phyloP scores from a whole-genome alignment of 2,797 vertebrate genomes.

The Yasuhikotakia modesta region DNA sequence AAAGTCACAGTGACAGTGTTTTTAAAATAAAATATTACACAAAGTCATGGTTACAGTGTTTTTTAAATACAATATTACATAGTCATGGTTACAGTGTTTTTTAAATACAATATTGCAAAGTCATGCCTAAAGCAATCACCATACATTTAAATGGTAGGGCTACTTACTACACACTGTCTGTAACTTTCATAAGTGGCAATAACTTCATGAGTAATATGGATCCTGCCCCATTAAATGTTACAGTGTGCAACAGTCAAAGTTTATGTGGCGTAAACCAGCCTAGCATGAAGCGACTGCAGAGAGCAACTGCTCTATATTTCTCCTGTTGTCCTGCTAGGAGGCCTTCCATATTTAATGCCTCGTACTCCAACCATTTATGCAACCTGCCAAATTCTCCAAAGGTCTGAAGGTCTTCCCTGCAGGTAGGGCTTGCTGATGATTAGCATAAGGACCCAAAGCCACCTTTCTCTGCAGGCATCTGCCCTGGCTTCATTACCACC shows the following conservation, averaged over 20 bases:
- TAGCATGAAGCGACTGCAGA: background rate
- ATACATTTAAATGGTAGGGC: background rate
- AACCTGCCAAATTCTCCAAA: slow-evolving; percentile 2
- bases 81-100: background rate
- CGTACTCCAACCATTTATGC: slow-evolving; percentile 1
- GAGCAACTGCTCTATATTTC: background rate
- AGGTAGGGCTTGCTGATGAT: slow-evolving; percentile 35
- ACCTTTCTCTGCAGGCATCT: slow-evolving; percentile 19
- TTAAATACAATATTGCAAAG: background rate
- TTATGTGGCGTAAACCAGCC: slow-evolving; percentile 12
- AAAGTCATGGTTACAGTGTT: background rate
- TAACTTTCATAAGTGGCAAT: slow-evolving; percentile 5
- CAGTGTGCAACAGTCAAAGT: slow-evolving; percentile 13
- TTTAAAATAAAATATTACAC: background rate
- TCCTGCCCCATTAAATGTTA: slow-evolving; percentile 26
- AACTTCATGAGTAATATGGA: slow-evolving; percentile 13
- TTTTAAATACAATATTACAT: background rate
- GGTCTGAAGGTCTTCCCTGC: slow-evolving; percentile 23
- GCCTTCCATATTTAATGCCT: slow-evolving; percentile 3
- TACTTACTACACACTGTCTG: slow-evolving; percentile 2
- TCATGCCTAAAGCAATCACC: too few species aligned
- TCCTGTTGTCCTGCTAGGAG: background rate
- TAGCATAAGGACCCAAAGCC: slow-evolving; percentile 34
- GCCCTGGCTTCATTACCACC: slow-evolving; percentile 37
- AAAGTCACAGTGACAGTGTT: background rate